Evolutionary conservation across 64 coral and sea anemone genomes (phyloP), one percentile per base, ranked within the genome.

Genomic region (Exaiptasia diaphana): DNA sequence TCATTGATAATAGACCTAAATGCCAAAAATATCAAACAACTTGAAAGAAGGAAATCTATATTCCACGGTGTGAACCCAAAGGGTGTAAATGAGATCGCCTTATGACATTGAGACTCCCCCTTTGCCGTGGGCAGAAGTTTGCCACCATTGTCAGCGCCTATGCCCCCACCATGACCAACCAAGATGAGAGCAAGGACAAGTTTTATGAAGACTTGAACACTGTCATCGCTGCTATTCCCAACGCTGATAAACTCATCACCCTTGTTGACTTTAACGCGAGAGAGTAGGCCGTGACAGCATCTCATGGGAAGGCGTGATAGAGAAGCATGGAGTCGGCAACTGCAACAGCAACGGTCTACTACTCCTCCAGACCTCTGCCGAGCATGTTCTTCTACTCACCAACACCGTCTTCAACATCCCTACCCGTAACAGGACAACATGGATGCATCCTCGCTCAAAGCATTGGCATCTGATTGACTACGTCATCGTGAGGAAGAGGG

Each of bases 261-360:
- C 42, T 53, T 20, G 71, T 39, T 13, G 71, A 50, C 24, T 74
- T 74, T 31, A 74, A 74, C 17, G 71, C 43, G n/a, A n/a, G 3
- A 20, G 71, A 26, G 44, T 74, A 0, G 42, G 71, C 4, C 4
- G 25, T 1, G 21, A 74, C 26, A 2, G 11, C 44, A 15, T 25
- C 3, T 1, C 24, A 1, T 74, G 71, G 44, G 27, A 52, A 23
- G 71, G 44, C 1, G 44, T 52, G 0, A 4, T 74, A 3, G 71
- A 44, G 0, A 50, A 32, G 50, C n/a, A 48, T 13, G 21, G 71
- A 0, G 25, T 50, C 1, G 43, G 73, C 26, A 58, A 76, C 0
- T 36, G 48, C 31, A 76, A 80, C 58, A 65, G 24, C 23, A 80
- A 80, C 77, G 28, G 77, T 0, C 77, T 64, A n/a, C 49, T 76